Evolutionary conservation across 1,140 invertebrate genomes (phyloP).

Genomic region (Camponotus pennsylvanicus): DNA sequence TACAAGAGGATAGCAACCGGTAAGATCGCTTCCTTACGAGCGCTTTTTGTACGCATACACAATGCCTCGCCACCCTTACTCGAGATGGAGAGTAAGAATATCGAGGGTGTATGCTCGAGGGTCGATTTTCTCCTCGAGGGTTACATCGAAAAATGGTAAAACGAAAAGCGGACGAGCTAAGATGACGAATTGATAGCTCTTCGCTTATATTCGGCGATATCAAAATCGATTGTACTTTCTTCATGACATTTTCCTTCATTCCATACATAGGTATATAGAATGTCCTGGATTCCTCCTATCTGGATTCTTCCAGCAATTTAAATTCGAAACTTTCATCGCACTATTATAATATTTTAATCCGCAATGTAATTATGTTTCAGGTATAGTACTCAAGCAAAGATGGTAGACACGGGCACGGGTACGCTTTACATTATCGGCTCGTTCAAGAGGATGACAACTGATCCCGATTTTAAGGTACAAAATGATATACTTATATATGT

Average conservation of each 20-base stretch:
- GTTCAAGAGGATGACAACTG: constrained; percentile 91
- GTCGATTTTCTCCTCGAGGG: constrained; percentile 19
- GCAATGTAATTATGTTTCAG: constrained; percentile 83
- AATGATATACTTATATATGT: neutral
- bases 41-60: constrained; percentile 57
- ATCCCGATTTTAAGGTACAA: constrained; percentile 91
- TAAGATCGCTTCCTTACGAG: constrained; percentile 34
- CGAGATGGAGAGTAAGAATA: constrained; percentile 26
- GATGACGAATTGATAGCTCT: constrained; percentile 45
- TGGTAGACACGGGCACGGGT: constrained; percentile 92
- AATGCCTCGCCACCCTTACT: constrained; percentile 35
- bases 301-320: neutral
- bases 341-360: neutral
- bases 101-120: constrained; percentile 39
- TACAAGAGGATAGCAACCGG: constrained; percentile 10
- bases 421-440: constrained; percentile 93
- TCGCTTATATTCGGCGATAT: constrained; percentile 5
- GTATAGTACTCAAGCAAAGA: constrained; percentile 92
- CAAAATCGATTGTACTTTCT: constrained; percentile 25
- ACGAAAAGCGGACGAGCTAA: constrained; percentile 34
- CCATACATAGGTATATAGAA: neutral
- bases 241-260: neutral
- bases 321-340: neutral
- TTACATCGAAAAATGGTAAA: constrained; percentile 30
- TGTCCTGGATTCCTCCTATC: neutral